These are phyloP conservation scores for Sinotaia quadrata DNA, from an alignment of 2,888 invertebrate species.

Conservation along the genomic window DNA sequence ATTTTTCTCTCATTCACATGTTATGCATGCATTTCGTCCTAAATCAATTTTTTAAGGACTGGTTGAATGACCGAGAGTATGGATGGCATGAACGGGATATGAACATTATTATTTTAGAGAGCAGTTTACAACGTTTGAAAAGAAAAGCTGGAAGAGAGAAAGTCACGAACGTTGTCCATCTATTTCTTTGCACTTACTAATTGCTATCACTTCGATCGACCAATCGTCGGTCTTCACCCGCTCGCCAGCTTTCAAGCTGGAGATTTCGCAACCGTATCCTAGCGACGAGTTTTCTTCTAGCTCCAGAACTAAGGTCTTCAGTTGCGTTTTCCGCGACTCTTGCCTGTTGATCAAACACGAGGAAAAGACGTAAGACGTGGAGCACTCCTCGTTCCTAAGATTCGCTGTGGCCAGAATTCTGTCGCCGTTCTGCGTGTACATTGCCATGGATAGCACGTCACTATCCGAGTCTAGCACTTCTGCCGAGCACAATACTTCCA, in stretches of 20 bases:
- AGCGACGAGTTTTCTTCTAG: not conserved
- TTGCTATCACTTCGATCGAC: conserved; percentile 9
- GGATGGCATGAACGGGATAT: no score
- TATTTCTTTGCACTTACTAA: conserved; percentile 14
- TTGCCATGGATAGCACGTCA: conserved; percentile 13
- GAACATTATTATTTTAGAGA: no score
- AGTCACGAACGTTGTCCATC: no score
- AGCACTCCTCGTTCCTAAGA: conserved; percentile 1
- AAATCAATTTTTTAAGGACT: no score
- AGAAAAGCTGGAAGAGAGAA: no score
- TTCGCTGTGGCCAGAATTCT: conserved; percentile 16
- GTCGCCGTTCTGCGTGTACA: not conserved
- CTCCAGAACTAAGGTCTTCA: conserved; percentile 16
- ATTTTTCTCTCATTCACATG: no score
- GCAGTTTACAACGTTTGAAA: no score
- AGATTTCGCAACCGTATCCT: conserved; percentile 21
- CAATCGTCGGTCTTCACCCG: not conserved
- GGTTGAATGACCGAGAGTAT: no score
- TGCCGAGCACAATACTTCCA: conserved; percentile 15
- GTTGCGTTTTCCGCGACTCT: conserved; percentile 12
- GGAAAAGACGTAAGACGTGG: conserved; percentile 17
- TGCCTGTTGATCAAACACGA: conserved; percentile 7
- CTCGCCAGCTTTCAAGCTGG: conserved; percentile 12
- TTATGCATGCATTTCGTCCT: no score
- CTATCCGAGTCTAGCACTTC: conserved; percentile 3